Percentiles rank a stretch among this genome's conserved stretches.
Conservation (phyloP, 2,113 vertebrate genomes). For the Eulemur rufifrons region DNA sequence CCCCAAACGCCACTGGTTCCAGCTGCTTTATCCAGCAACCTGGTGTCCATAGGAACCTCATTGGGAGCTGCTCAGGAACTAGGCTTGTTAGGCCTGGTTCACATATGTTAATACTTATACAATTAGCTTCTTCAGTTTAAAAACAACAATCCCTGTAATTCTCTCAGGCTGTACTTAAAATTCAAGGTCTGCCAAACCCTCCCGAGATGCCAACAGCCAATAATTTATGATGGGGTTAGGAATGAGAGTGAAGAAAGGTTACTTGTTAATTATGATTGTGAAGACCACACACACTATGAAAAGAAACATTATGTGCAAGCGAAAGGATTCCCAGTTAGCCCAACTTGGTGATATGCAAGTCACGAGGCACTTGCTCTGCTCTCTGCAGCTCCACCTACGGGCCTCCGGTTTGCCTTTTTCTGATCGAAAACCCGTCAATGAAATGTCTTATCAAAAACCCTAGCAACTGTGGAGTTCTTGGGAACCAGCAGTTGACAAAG, state of each 20-base stretch:
- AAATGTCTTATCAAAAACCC: conserved; percentile 61
- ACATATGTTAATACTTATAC: conserved; percentile 63
- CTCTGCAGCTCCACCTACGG: not conserved
- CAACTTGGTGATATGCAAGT: conserved; percentile 33
- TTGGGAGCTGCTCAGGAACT: not conserved
- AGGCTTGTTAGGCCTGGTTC: not conserved
- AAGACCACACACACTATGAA: conserved; percentile 74
- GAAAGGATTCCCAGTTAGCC: conserved; percentile 58
- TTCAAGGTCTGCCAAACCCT: conserved; percentile 61
- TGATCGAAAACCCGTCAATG: conserved; percentile 59
- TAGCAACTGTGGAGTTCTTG: conserved; percentile 39
- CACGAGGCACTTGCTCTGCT: not conserved
- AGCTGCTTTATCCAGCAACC: not conserved
- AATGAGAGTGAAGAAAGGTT: conserved; percentile 61
- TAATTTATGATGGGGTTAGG: conserved; percentile 72
- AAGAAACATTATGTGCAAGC: conserved; percentile 56
- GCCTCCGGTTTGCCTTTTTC: not conserved
- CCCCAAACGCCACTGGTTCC: rapidly evolving
- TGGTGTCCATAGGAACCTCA: not conserved
- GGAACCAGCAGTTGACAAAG: conserved; percentile 78
- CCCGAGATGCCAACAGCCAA: conserved; percentile 50
- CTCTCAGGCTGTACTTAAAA: conserved; percentile 55
- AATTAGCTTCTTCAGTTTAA: conserved; percentile 63
- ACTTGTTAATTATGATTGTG: conserved; percentile 60
- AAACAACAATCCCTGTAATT: conserved; percentile 48